These are phyloP conservation scores for Trissonchulus latispiculum DNA, from an alignment of 2,888 invertebrate species.

Conservation along the genomic window DNA sequence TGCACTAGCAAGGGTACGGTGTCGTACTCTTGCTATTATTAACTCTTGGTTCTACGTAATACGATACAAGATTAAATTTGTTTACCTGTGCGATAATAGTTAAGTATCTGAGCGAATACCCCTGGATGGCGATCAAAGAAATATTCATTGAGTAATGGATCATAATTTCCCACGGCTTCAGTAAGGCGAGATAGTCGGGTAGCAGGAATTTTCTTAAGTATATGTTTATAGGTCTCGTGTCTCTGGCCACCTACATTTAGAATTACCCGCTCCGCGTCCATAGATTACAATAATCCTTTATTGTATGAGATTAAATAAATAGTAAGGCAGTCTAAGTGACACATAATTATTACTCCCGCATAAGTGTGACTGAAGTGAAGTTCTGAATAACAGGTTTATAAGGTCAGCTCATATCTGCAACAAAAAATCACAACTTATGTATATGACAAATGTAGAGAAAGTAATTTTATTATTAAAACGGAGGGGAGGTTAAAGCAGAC, in stretches of 20 bases:
- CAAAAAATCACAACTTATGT: too few species aligned
- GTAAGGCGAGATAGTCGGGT: constrained; percentile 68
- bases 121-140: constrained; percentile 88
- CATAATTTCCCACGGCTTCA: constrained; percentile 95
- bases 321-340: too few species aligned
- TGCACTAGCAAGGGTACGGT: too few species aligned
- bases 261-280: constrained; percentile 61
- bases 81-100: constrained; percentile 59
- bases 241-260: constrained; percentile 86
- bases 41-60: neutral
- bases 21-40: neutral
- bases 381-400: too few species aligned
- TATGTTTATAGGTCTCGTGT: constrained; percentile 53
- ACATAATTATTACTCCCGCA: too few species aligned
- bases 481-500: too few species aligned
- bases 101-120: constrained; percentile 72
- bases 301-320: too few species aligned
- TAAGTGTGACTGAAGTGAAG: too few species aligned
- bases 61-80: neutral
- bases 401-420: too few species aligned
- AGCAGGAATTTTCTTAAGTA: constrained; percentile 77
- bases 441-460: too few species aligned
- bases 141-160: constrained; percentile 94
- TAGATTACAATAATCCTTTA: too few species aligned
- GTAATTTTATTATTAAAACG: too few species aligned